A percentile compares a stretch with the other conserved stretches of the same genome.
These are phyloP conservation scores for Selene dorsalis DNA, from an alignment of 2,797 vertebrate species.

Conservation along the genomic window DNA sequence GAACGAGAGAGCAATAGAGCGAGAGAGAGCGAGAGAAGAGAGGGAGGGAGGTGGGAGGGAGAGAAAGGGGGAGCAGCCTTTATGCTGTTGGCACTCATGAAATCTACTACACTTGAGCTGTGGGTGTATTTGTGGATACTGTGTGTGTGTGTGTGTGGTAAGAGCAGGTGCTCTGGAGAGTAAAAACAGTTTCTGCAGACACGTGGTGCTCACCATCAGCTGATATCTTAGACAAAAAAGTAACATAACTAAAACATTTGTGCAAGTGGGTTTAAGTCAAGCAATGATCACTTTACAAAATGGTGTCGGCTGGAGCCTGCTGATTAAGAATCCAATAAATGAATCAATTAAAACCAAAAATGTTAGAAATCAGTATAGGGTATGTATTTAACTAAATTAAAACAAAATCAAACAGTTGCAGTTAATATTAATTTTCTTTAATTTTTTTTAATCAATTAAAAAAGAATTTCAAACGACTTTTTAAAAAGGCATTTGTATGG, in stretches of 20 bases:
- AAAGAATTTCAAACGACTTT: background rate
- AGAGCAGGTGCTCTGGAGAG: constrained; percentile 31
- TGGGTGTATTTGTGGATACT: constrained; percentile 63
- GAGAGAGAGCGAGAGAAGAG: constrained; percentile 26
- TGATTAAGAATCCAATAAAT: background rate
- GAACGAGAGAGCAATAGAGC: constrained; percentile 28
- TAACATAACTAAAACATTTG: background rate
- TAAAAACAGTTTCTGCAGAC: constrained; percentile 33
- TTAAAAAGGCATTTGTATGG: background rate
- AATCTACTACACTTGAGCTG: constrained; percentile 71
- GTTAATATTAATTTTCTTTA: background rate
- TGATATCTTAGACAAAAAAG: constrained; percentile 13
- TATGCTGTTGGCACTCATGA: constrained; percentile 65
- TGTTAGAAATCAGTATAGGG: background rate
- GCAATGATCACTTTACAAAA: background rate
- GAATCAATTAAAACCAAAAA: background rate
- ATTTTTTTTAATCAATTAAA: no score
- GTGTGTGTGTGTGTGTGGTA: constrained; percentile 31
- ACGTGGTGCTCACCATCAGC: constrained; percentile 18
- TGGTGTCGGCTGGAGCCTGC: background rate
- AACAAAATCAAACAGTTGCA: background rate
- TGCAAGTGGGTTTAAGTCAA: no score
- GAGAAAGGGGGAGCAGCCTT: constrained; percentile 59
- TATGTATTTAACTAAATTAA: background rate
- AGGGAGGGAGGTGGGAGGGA: constrained; percentile 36